Percentiles rank a stretch among this genome's conserved stretches.
Evolutionary conservation across 2,888 invertebrate species (phyloP).

Genomic region (Tromatobia lineatoria): DNA sequence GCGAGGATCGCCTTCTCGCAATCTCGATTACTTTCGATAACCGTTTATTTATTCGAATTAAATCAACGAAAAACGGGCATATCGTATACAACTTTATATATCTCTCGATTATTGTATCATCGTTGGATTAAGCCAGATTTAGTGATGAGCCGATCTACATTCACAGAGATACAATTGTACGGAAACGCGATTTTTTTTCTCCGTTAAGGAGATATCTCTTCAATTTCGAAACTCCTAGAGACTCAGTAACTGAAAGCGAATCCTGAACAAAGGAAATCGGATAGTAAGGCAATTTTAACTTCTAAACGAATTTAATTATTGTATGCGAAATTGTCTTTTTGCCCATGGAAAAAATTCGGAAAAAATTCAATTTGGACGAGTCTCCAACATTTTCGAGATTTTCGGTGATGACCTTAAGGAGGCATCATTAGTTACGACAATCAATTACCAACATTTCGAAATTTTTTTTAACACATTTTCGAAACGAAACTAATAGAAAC

Average conservation of each 20-base stretch:
- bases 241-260: not conserved
- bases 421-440: too few species aligned
- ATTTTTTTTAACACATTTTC: too few species aligned
- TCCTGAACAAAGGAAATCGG: not conserved
- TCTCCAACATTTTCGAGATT: not conserved
- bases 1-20: constrained; percentile 14
- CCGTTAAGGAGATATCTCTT: not conserved
- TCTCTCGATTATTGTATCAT: constrained; percentile 28
- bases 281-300: not conserved
- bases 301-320: not conserved
- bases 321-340: not conserved
- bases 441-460: too few species aligned
- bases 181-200: not conserved
- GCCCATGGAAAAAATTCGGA: not conserved
- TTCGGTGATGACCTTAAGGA: too few species aligned
- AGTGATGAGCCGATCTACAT: constrained; percentile 34
- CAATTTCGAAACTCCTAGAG: not conserved
- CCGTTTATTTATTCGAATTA: constrained; percentile 2
- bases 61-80: constrained; percentile 9
- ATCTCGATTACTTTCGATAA: constrained; percentile 34
- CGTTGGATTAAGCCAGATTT: constrained; percentile 35
- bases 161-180: constrained; percentile 45
- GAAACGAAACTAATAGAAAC: too few species aligned
- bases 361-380: not conserved
- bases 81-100: constrained; percentile 40